phyloP scores from a whole-genome alignment of 2,113 vertebrate species.

The Panthera tigris region DNA sequence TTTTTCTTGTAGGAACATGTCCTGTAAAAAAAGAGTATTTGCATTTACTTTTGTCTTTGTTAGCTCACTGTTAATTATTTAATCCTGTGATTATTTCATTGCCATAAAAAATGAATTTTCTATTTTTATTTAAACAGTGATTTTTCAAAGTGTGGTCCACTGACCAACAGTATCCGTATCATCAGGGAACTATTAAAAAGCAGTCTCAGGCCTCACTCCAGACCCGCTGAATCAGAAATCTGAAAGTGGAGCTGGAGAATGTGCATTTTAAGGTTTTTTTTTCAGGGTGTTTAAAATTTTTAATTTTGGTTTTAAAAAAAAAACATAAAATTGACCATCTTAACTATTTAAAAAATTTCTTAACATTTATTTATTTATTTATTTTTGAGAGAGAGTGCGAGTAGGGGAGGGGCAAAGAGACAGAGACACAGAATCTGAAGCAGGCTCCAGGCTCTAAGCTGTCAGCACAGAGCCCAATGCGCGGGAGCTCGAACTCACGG shows the following conservation, averaged over 20 bases:
- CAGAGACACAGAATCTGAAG: too few relatives aligned
- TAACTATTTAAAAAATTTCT: not conserved
- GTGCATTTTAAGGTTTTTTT: not conserved
- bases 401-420: too few relatives aligned
- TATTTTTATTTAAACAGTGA: not conserved
- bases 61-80: not conserved
- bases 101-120: not conserved
- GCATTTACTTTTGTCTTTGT: not conserved
- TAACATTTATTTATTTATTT: too few relatives aligned
- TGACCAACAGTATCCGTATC: not conserved
- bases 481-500: too few relatives aligned
- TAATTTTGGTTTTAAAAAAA: not conserved
- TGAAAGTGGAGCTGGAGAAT: too few relatives aligned
- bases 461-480: too few relatives aligned
- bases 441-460: too few relatives aligned
- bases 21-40: not conserved
- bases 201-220: not conserved
- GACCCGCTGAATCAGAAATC: not conserved
- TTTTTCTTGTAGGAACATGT: not conserved
- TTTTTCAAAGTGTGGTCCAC: not conserved
- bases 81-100: not conserved
- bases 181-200: not conserved
- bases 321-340: not conserved
- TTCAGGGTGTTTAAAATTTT: not conserved
- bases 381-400: too few relatives aligned